Evolutionary conservation across 2,888 invertebrate species (phyloP), one percentile per base, ranked within the genome.

Genomic region (Lucinisca nassula): DNA sequence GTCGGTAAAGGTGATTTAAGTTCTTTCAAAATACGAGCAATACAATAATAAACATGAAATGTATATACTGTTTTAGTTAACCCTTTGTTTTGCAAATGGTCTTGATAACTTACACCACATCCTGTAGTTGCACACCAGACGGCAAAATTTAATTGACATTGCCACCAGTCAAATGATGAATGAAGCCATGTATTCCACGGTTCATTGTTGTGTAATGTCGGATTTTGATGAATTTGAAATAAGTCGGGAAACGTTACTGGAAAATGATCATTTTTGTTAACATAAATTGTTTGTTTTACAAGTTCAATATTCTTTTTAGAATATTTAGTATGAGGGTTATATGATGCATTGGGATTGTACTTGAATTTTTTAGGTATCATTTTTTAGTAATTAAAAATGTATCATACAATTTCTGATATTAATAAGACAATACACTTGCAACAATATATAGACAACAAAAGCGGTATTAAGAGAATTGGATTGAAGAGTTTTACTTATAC

Each of bases 91-190:
- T 58, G 58, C 38, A 27, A 30, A 58, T 38, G 61, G 38, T 61
- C 37, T 32, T 37, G 32, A 37, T 37, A 78, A 30, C 38, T 38
- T 38, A 78, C 78, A 12, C 78, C 78, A 38, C 78, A 78, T 38
- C 58, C 78, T 58, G 61, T 24, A 58, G 32, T 78, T 12, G 78
- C 78, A 78, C 78, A 78, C 78, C 51, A 76, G n/a, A 76, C 58
- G 14, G 51, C 55, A 55, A 51, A 76, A 38, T 76, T 76, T 30
- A 76, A 37, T 45, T 76, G 76, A 35, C 58, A 55, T 32, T 76
- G 76, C 76, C 58, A 76, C 78, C 78, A 78, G 58, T 75, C 75
- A 75, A 75, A 51, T 49, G 75, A 75, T 21, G 75, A 75, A 75
- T 75, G 75, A 75, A 75, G 45, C 75, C 75, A 75, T 45, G 75